phyloP scores from a whole-genome alignment of 2,113 vertebrate species.

The Tetrao urogallus region DNA sequence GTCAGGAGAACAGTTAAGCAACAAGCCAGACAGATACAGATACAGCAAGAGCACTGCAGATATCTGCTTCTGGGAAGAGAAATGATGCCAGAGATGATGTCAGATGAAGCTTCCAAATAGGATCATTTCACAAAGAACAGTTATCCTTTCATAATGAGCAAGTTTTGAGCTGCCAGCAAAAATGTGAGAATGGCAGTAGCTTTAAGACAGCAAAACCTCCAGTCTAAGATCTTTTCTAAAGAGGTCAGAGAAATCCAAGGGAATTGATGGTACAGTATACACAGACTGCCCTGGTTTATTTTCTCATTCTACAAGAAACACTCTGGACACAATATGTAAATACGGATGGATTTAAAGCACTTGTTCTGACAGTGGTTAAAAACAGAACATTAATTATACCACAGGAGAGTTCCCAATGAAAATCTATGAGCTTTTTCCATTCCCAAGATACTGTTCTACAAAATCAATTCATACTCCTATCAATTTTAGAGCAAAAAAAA shows the following conservation, averaged over 20 bases:
- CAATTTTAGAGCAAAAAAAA: background rate
- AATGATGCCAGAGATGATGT: background rate
- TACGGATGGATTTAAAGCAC: conserved; percentile 21
- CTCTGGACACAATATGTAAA: conserved; percentile 17
- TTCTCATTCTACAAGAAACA: conserved; percentile 12
- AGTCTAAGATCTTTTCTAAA: background rate
- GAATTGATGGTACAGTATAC: background rate
- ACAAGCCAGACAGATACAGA: background rate
- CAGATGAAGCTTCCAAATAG: background rate
- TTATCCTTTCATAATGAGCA: background rate
- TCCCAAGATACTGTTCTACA: conserved; percentile 6
- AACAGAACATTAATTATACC: conserved; percentile 52
- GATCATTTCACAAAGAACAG: background rate
- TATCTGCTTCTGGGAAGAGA: background rate
- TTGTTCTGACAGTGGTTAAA: conserved; percentile 2
- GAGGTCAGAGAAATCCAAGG: conserved; percentile 7
- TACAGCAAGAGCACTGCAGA: background rate
- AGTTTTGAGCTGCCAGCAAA: background rate
- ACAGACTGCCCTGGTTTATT: background rate
- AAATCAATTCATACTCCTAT: conserved; percentile 38
- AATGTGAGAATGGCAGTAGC: background rate
- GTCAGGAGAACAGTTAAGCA: background rate
- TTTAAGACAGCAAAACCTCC: background rate
- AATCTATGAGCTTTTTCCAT: conserved; percentile 5
- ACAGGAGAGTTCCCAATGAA: conserved; percentile 34